Percentiles rank a stretch among this genome's conserved stretches.
These are phyloP conservation scores for Anthonomus grandis DNA, from an alignment of 1,140 invertebrate species.

Conservation along the genomic window DNA sequence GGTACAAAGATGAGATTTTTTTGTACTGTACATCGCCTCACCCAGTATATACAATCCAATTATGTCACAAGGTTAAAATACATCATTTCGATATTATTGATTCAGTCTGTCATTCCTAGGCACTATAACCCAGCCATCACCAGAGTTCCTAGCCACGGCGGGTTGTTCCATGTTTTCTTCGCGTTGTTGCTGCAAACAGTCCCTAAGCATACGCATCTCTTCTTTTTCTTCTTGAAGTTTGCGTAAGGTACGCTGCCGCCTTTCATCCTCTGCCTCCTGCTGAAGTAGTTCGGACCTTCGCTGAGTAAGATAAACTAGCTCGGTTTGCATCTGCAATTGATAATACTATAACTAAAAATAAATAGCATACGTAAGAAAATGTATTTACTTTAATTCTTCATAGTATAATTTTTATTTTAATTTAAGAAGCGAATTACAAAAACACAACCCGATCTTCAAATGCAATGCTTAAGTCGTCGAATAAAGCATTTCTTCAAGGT, in stretches of 20 bases:
- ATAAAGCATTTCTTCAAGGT: too few relatives aligned
- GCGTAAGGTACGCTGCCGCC: constrained; percentile 56
- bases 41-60: too few relatives aligned
- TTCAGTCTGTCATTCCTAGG: constrained; percentile 23
- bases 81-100: background rate
- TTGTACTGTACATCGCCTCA: too few relatives aligned
- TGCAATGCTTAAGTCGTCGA: too few relatives aligned
- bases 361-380: too few relatives aligned
- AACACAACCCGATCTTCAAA: too few relatives aligned
- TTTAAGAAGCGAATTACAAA: too few relatives aligned
- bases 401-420: too few relatives aligned
- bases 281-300: constrained; percentile 65
- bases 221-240: constrained; percentile 69
- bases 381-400: too few relatives aligned
- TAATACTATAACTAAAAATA: too few relatives aligned
- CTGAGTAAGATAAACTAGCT: constrained; percentile 67
- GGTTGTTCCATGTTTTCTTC: constrained; percentile 1
- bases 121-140: constrained; percentile 50
- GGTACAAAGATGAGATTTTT: too few relatives aligned
- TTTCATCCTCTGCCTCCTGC: constrained; percentile 62
- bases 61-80: too few relatives aligned
- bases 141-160: constrained; percentile 12
- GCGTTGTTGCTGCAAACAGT: constrained; percentile 35
- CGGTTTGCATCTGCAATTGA: constrained; percentile 72
- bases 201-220: constrained; percentile 34